Percentiles rank a stretch among this genome's conserved stretches.
Conservation (phyloP, 2,113 vertebrate species). For the Podarcis cretensis region DNA sequence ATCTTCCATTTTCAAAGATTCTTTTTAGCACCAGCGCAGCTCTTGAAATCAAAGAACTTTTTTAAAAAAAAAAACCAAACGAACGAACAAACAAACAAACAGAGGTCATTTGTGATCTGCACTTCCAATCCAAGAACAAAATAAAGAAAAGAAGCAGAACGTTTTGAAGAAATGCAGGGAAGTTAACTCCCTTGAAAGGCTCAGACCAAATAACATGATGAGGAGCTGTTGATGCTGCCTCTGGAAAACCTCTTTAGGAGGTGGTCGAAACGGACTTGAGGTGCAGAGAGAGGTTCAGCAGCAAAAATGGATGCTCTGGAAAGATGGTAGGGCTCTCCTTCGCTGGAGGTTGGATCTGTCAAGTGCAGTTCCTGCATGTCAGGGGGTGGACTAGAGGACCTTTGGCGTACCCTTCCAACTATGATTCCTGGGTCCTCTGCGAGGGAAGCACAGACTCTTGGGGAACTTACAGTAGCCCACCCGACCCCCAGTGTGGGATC, state of each 20-base stretch:
- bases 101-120: neutral
- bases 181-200: neutral
- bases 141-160: neutral
- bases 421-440: too few relatives aligned
- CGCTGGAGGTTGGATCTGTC: too few relatives aligned
- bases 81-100: too few relatives aligned
- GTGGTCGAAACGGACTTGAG: too few relatives aligned
- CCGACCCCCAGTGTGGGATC: too few relatives aligned
- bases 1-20: neutral
- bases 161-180: neutral
- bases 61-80: neutral
- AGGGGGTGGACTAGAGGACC: too few relatives aligned
- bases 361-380: accelerated
- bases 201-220: neutral
- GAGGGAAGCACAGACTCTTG: neutral
- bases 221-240: too few relatives aligned
- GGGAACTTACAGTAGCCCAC: neutral
- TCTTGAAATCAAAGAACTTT: neutral
- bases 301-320: neutral
- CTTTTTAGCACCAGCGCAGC: conserved; percentile 3
- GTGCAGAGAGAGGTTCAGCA: too few relatives aligned
- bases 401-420: neutral
- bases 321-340: neutral
- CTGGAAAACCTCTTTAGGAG: too few relatives aligned
- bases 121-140: neutral